Evolutionary conservation across 2,113 vertebrate genomes (phyloP), one percentile per base, ranked within the genome.

Genomic region (Caloenas nicobarica): DNA sequence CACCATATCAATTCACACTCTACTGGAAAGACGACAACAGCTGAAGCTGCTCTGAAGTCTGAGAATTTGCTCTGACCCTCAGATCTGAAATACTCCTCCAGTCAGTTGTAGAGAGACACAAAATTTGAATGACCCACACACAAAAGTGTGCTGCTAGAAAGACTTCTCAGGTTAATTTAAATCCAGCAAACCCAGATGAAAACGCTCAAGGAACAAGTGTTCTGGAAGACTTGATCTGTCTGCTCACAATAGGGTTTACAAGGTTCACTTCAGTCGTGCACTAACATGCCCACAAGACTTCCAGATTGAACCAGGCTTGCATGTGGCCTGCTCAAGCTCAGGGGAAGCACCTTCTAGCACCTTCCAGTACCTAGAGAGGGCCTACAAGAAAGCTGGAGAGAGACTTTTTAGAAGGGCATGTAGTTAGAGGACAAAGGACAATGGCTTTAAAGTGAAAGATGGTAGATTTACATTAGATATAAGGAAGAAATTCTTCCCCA

Each of bases 101-200:
- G 65, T 60, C 29, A 42, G 23, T 16, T 40, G 23, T 42, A 68
- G 1, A 48, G 33, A 89, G 23, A 74, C 18, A 42, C 3, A 71
- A 56, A 84, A 56, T 40, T 2, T 66, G 16, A 81, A 40, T 38
- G 51, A 62, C 29, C 31, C 12, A 61, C 3, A 78, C 42, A 72
- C 9, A 31, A 76, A 76, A 82, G 31, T 2, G 0, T 51, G 56
- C 50, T 56, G 54, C 66, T 36, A 68, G 11, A 51, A 89, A 61
- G 57, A 56, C 33, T 69, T 62, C 48, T 83, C 36, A 68, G 34
- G 31, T 81, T 76, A 54, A 71, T 79, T 88, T 85, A 79, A 93
- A 94, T 50, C 23, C 61, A 61, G 40, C 12, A 93, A 89, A 89
- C 3, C 10, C 23, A 23, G 11, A 91, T n/a, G 51, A 87, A 87